Evolutionary conservation across 2,888 invertebrate genomes (phyloP).

Genomic region (Corbicula japonica): DNA sequence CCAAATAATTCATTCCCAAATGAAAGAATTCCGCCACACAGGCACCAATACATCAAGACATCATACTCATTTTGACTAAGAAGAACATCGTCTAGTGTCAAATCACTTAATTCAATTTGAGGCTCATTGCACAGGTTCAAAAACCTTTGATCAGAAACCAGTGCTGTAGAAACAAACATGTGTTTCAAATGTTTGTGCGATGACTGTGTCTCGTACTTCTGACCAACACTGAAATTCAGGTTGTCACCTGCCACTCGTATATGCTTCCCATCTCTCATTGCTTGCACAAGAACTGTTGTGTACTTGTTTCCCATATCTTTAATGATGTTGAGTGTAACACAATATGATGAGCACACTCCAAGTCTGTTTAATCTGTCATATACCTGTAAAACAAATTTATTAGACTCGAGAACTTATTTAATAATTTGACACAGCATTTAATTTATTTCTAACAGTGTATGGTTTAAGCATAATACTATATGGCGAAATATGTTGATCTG

Average conservation of each 20-base stretch:
- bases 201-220: constrained; percentile 5
- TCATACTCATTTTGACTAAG: constrained; percentile 6
- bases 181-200: constrained; percentile 25
- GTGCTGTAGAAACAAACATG: background rate
- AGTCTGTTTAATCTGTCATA: constrained; percentile 5
- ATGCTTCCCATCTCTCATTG: background rate
- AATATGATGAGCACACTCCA: background rate
- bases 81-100: background rate
- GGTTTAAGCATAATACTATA: too few species aligned
- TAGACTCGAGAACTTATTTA: too few species aligned
- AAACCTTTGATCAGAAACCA: background rate
- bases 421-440: too few species aligned
- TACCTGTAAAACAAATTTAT: constrained; percentile 1
- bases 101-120: background rate
- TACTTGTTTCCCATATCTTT: background rate
- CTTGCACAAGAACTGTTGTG: background rate
- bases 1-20: constrained; percentile 12
- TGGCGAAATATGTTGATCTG: too few species aligned
- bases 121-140: background rate
- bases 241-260: constrained; percentile 26
- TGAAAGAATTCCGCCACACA: constrained; percentile 18
- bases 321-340: background rate
- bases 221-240: constrained; percentile 21
- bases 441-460: too few species aligned
- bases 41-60: background rate